A percentile compares a stretch with the other conserved stretches of the same genome.
These are phyloP conservation scores for Andrena trimmerana DNA, from an alignment of 2,888 invertebrate genomes.

Conservation along the genomic window DNA sequence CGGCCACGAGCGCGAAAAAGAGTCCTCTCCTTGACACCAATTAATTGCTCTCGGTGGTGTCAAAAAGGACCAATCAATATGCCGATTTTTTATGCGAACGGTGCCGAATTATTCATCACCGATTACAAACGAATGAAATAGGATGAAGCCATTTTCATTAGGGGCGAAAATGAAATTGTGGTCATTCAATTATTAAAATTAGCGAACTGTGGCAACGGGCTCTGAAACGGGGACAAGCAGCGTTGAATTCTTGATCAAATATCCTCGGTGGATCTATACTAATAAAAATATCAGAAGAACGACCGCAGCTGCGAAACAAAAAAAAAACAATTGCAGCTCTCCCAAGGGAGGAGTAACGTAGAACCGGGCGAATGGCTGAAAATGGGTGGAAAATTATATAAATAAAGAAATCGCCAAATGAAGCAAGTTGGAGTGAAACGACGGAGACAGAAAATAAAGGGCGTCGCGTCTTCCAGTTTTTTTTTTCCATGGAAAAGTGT, in stretches of 20 bases:
- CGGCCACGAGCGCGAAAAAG: not conserved
- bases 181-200: slow-evolving; percentile 11
- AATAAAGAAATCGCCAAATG: not conserved
- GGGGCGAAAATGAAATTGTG: slow-evolving; percentile 14
- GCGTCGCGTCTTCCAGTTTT: too few species aligned
- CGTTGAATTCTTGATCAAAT: slow-evolving; percentile 40
- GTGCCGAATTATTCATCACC: not conserved
- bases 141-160: not conserved
- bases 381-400: not conserved
- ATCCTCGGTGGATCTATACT: slow-evolving; percentile 1
- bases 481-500: too few species aligned
- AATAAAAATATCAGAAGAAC: too few species aligned
- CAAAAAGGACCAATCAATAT: not conserved
- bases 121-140: slow-evolving; percentile 6
- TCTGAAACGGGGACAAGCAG: too few species aligned
- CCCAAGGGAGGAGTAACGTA: slow-evolving; percentile 3
- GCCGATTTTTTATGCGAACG: not conserved
- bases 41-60: slow-evolving; percentile 30
- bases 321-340: not conserved
- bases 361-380: not conserved
- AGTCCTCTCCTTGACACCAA: slow-evolving; percentile 1
- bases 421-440: not conserved
- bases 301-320: not conserved
- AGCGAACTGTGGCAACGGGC: not conserved
- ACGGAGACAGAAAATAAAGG: not conserved